Evolutionary conservation across 2,888 invertebrate species (phyloP).

Genomic region (Ochlodes sylvanus): DNA sequence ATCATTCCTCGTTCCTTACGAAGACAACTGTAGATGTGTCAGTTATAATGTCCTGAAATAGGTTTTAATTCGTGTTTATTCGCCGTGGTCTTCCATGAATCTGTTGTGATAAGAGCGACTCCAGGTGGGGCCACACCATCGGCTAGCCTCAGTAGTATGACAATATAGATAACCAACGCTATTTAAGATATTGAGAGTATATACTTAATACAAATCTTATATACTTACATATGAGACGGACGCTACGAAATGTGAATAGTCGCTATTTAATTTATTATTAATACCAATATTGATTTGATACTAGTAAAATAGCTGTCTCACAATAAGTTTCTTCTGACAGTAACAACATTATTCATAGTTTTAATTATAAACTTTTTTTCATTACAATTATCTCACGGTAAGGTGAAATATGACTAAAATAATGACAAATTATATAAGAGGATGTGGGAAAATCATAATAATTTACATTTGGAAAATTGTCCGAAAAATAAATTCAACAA

Average conservation of each 20-base stretch:
- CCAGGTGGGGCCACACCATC: conserved; percentile 52
- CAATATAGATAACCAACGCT: conserved; percentile 77
- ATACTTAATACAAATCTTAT: conserved; percentile 62
- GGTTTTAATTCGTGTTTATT: background rate
- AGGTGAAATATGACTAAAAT: background rate
- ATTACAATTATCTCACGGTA: too few relatives aligned
- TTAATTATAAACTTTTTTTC: background rate
- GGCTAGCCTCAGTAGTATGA: conserved; percentile 75
- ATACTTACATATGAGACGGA: conserved; percentile 56
- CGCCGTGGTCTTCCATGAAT: conserved; percentile 50
- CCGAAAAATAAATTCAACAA: too few relatives aligned
- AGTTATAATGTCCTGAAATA: background rate
- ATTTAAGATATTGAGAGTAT: conserved; percentile 45
- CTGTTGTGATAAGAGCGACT: conserved; percentile 58
- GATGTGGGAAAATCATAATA: background rate
- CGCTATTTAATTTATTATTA: conserved; percentile 34
- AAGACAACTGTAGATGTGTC: background rate
- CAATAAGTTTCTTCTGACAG: background rate
- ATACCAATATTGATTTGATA: conserved; percentile 1
- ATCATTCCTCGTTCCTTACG: background rate
- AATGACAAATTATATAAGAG: background rate
- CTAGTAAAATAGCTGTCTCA: conserved; percentile 5
- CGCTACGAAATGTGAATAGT: conserved; percentile 60
- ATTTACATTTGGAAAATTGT: too few relatives aligned
- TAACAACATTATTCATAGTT: background rate